phyloP scores from a whole-genome alignment of 2,113 vertebrate genomes.

The Percina caprodes region DNA sequence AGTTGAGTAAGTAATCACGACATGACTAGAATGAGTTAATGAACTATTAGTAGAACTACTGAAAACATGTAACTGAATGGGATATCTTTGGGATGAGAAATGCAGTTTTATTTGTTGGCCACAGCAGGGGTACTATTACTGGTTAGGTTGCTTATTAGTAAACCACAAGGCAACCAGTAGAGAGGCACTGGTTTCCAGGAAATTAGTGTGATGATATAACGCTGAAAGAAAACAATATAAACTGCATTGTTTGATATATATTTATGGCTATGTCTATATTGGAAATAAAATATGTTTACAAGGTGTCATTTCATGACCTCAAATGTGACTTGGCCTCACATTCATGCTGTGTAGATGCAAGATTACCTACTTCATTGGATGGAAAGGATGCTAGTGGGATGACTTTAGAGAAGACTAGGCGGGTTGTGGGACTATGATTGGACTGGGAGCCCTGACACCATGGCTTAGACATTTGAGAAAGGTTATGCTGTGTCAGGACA shows the following conservation, averaged over 20 bases:
- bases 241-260: neutral
- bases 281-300: neutral
- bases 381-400: neutral
- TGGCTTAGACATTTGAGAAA: constrained; percentile 67
- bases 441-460: constrained; percentile 1
- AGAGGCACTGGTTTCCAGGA: neutral
- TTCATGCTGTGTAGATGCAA: constrained; percentile 3
- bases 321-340: constrained; percentile 3
- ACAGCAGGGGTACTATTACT: neutral
- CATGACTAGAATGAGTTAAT: neutral
- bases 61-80: neutral
- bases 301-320: neutral
- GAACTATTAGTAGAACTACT: neutral
- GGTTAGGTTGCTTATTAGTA: neutral
- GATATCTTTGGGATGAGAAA: neutral
- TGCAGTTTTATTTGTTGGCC: neutral
- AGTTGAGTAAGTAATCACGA: too few species aligned
- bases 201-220: neutral
- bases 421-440: constrained; percentile 21
- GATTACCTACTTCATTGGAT: neutral
- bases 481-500: constrained; percentile 68
- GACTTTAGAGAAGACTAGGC: neutral
- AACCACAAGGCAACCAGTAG: neutral
- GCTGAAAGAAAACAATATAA: neutral
- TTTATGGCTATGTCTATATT: neutral